Percentiles rank a stretch among this genome's conserved stretches.
Conservation (phyloP, 2,113 vertebrate genomes). For the Prochilodus magdalenae region DNA sequence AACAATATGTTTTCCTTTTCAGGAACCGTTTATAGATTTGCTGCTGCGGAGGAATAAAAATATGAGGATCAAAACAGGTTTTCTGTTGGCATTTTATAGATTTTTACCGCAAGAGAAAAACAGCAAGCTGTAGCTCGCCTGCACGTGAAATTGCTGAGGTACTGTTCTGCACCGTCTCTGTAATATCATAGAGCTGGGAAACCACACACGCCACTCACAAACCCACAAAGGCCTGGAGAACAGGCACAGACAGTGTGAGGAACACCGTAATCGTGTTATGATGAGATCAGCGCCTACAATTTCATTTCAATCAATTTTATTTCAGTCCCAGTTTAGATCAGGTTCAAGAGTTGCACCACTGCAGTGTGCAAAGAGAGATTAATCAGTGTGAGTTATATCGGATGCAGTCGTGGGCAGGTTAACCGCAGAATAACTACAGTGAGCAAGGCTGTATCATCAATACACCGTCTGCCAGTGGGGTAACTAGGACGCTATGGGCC, state of each 20-base stretch:
- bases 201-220: conserved; percentile 12
- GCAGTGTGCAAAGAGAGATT: conserved; percentile 15
- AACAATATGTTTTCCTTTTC: conserved; percentile 9
- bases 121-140: background rate
- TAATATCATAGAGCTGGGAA: background rate
- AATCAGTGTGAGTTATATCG: conserved; percentile 1
- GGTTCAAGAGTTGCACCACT: conserved; percentile 2
- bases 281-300: conserved; percentile 38
- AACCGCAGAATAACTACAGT: background rate
- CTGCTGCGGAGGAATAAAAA: background rate
- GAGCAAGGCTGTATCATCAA: background rate
- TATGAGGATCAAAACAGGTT: background rate
- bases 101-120: background rate
- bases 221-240: background rate
- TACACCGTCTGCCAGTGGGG: too few relatives aligned
- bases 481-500: too few relatives aligned
- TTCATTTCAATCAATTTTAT: conserved; percentile 37
- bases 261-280: conserved; percentile 36
- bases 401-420: conserved; percentile 20
- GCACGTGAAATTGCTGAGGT: background rate
- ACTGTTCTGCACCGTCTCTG: background rate
- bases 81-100: background rate
- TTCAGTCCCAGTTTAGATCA: conserved; percentile 20
- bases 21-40: conserved; percentile 22
- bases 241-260: conserved; percentile 7